These are phyloP conservation scores for Chrysogorgia sp. DNA, from an alignment of 92 coral and sea anemone genomes.

Conservation along the genomic window DNA sequence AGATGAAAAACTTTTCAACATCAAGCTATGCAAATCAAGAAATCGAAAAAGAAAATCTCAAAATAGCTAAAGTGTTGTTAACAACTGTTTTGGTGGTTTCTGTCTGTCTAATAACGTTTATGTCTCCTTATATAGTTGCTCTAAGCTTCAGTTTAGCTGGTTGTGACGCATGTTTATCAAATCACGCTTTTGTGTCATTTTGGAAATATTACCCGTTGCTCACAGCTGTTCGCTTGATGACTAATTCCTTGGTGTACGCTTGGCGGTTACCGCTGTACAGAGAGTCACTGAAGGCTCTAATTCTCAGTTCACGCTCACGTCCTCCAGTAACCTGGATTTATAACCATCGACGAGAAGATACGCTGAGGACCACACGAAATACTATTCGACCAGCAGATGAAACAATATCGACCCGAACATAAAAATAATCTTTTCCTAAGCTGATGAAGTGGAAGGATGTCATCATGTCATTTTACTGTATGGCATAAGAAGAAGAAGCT, in stretches of 20 bases:
- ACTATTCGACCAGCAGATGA: no score
- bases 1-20: neutral
- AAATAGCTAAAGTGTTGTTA: neutral
- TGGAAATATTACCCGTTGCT: conserved; percentile 9
- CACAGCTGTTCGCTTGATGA: neutral
- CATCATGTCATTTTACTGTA: no score
- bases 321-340: neutral
- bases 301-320: neutral
- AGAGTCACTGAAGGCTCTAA: neutral
- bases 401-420: no score
- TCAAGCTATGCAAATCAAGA: neutral
- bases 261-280: conserved; percentile 34
- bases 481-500: no score
- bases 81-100: neutral
- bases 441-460: no score
- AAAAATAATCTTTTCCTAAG: no score
- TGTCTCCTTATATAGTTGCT: neutral
- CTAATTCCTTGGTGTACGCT: conserved; percentile 20
- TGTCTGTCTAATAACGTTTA: conserved; percentile 4
- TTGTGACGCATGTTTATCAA: neutral
- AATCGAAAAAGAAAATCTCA: neutral
- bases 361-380: neutral
- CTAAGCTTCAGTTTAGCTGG: neutral
- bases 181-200: neutral
- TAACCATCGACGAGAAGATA: neutral